A percentile compares a stretch with the other conserved stretches of the same genome.
Evolutionary conservation across 2,113 vertebrate species (phyloP).

Genomic region (Menura novaehollandiae): DNA sequence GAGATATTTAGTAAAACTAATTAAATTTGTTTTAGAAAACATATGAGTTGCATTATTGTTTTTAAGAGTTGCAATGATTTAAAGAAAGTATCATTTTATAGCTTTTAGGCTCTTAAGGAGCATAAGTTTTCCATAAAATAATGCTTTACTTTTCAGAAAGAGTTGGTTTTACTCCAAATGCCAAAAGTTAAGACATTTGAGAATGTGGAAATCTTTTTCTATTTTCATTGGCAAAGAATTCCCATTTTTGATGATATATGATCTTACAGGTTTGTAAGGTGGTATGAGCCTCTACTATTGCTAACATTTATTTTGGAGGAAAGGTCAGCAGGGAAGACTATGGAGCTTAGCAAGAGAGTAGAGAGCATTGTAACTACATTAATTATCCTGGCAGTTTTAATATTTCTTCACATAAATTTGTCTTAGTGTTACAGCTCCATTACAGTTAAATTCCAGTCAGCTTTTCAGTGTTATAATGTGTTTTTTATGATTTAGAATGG

Average conservation of each 20-base stretch:
- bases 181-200: conserved; percentile 23
- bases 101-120: neutral
- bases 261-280: conserved; percentile 21
- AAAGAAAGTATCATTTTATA: neutral
- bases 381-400: conserved; percentile 1
- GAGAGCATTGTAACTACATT: neutral
- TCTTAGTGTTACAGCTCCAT: neutral
- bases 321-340: neutral
- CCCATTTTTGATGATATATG: neutral
- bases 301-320: conserved; percentile 20
- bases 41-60: neutral
- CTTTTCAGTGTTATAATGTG: neutral
- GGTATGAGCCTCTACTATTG: neutral
- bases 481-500: neutral
- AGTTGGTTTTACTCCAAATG: neutral
- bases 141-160: neutral
- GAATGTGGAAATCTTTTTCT: neutral
- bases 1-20: neutral
- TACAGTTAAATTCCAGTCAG: neutral
- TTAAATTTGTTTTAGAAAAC: neutral
- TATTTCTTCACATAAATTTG: conserved; percentile 10
- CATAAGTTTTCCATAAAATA: conserved; percentile 32
- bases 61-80: neutral
- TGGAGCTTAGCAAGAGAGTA: neutral
- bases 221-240: conserved; percentile 23